These are phyloP conservation scores for Chamaea fasciata DNA, from an alignment of 2,113 vertebrate genomes.

Conservation along the genomic window DNA sequence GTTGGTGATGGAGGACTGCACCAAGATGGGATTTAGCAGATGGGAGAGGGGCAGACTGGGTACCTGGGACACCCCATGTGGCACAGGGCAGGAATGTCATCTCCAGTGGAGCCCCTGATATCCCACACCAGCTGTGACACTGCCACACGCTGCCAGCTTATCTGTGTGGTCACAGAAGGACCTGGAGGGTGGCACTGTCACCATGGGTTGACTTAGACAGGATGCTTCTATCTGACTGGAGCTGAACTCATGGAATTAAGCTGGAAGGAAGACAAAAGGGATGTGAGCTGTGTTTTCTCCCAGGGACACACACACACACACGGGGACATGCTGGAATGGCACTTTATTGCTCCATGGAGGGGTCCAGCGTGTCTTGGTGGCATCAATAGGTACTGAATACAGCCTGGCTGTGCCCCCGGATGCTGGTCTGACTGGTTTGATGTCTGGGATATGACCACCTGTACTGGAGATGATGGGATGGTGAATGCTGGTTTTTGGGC, in stretches of 20 bases:
- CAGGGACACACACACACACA: not conserved
- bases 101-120: not conserved
- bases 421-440: not conserved
- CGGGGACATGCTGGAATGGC: not conserved
- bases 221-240: too few species aligned
- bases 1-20: not conserved
- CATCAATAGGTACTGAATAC: constrained; percentile 61
- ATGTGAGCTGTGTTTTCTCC: not conserved
- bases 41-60: not conserved
- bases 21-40: not conserved
- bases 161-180: not conserved
- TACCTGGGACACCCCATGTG: rapidly evolving
- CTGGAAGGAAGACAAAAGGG: not conserved
- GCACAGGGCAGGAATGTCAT: not conserved
- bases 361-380: rapidly evolving
- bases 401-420: constrained; percentile 49
- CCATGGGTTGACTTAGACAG: not conserved
- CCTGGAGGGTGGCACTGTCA: not conserved
- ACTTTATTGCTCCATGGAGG: not conserved
- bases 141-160: not conserved
- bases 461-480: not conserved
- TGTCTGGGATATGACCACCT: not conserved
- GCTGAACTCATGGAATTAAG: not conserved
- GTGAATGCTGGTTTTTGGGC: rapidly evolving
- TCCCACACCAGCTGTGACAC: rapidly evolving